Evolutionary conservation across 1,140 invertebrate species (phyloP), one percentile per base, ranked within the genome.

Genomic region (Saccostrea echinata): DNA sequence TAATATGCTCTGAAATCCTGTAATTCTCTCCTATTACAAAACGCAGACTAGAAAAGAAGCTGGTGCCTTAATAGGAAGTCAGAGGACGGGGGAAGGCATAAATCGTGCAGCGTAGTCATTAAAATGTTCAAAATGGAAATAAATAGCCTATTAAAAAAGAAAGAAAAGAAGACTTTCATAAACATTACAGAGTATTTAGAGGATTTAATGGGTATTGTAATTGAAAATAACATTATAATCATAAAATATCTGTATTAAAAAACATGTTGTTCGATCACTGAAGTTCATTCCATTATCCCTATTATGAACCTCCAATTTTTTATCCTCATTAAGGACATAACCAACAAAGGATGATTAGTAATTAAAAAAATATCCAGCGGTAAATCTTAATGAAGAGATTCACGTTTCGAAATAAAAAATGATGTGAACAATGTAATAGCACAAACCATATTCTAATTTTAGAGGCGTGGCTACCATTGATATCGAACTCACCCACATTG

Each of bases 401-500:
- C 8, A 61, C n/a, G 8, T n/a, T n/a, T n/a, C 18, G 6, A 6
- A 21, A 3, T 13, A 9, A 18, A 61, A 3, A 24, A 61, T n/a
- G n/a, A n/a, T n/a, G 16, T 61, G 3, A 18, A 61, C n/a, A n/a
- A 18, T 61, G 8, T n/a, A 6, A 24, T 61, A n/a, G 57, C 57
- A 18, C 18, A 61, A 21, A 6, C 6, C 30, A 13, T 35, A 16
- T 12, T 71, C 2, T 16, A 82, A 18, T 90, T 90, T 57, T 87
- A 94, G 94, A 51, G 97, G 97, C 84, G 96, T 98, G 92, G 95
- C 98, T 55, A 97, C 97, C 88, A 95, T 98, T 84, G 97, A 98
- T 94, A 96, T 98, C 90, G 97, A 98, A 94, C 96, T 98, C 91
- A 97, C 97, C 71, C 95, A 96, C 82, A 95, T 98, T 91, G 97